A percentile compares a stretch with the other conserved stretches of the same genome.
Evolutionary conservation across 1,140 invertebrate genomes (phyloP).

Genomic region (Oncopeltus fasciatus): DNA sequence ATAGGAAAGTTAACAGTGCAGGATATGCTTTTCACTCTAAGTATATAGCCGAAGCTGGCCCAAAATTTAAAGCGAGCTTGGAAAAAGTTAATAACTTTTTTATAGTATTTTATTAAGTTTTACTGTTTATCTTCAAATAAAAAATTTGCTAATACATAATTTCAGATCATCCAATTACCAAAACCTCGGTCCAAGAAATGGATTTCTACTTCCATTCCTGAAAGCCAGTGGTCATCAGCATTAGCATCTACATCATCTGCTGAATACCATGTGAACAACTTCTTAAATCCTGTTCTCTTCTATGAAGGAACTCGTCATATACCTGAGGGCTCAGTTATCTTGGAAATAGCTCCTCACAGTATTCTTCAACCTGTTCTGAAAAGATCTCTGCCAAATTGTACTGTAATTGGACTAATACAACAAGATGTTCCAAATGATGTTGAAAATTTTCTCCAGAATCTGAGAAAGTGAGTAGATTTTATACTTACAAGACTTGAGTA

Average conservation of each 20-base stretch:
- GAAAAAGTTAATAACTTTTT: slow-evolving; percentile 38
- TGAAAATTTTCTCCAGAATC: slow-evolving; percentile 47
- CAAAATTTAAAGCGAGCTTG: slow-evolving; percentile 57
- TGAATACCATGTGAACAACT: slow-evolving; percentile 91
- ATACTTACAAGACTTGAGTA: too few species aligned
- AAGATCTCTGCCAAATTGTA: slow-evolving; percentile 44
- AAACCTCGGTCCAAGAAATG: slow-evolving; percentile 65
- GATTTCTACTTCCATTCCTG: slow-evolving; percentile 84
- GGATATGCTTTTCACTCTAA: slow-evolving; percentile 90
- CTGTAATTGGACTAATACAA: slow-evolving; percentile 69
- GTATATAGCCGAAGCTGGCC: slow-evolving; percentile 73
- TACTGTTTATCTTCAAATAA: neutral
- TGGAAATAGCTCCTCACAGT: slow-evolving; percentile 88
- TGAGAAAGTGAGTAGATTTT: slow-evolving; percentile 62
- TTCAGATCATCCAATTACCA: slow-evolving; percentile 56
- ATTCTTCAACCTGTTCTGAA: slow-evolving; percentile 78
- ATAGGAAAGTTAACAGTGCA: slow-evolving; percentile 73
- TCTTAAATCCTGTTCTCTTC: slow-evolving; percentile 68
- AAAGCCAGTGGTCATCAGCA: slow-evolving; percentile 60
- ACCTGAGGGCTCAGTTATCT: slow-evolving; percentile 71
- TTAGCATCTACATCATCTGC: slow-evolving; percentile 70
- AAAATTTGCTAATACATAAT: slow-evolving; percentile 6
- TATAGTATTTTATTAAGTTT: neutral
- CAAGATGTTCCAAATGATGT: slow-evolving; percentile 43
- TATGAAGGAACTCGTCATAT: slow-evolving; percentile 69